phyloP scores from a whole-genome alignment of 2,113 vertebrate species.

The Oreochromis aureus region DNA sequence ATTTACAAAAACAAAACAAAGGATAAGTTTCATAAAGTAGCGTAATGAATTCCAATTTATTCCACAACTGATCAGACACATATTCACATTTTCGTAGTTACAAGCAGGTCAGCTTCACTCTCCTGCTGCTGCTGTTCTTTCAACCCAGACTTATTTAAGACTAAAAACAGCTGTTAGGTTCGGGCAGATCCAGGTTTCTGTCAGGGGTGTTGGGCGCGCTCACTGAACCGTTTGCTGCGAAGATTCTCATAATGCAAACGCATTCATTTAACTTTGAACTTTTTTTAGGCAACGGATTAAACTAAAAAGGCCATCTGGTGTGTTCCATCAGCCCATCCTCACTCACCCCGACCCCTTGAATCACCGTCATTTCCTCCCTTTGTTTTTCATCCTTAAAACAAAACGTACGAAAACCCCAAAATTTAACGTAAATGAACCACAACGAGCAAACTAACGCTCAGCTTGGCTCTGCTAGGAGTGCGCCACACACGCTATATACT shows the following conservation, averaged over 20 bases:
- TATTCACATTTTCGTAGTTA: not conserved
- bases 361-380: constrained; percentile 42
- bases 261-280: not conserved
- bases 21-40: not conserved
- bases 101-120: not conserved
- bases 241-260: not conserved
- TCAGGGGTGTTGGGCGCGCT: not conserved
- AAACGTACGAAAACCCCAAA: not conserved
- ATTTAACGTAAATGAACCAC: not conserved
- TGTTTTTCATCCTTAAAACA: not conserved
- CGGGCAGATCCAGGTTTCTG: constrained; percentile 32
- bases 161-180: constrained; percentile 10
- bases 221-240: not conserved
- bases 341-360: not conserved
- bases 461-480: not conserved
- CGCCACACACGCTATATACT: not conserved
- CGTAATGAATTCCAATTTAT: constrained; percentile 34
- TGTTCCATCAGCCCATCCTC: not conserved
- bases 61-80: constrained; percentile 23
- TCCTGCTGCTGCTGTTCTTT: not conserved
- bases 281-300: not conserved
- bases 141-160: not conserved
- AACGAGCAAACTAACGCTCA: not conserved
- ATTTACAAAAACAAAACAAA: not conserved
- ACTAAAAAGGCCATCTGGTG: not conserved